A percentile compares a stretch with the other conserved stretches of the same genome.
phyloP scores from a whole-genome alignment of 2,888 invertebrate species.

The Nomada fabriciana region DNA sequence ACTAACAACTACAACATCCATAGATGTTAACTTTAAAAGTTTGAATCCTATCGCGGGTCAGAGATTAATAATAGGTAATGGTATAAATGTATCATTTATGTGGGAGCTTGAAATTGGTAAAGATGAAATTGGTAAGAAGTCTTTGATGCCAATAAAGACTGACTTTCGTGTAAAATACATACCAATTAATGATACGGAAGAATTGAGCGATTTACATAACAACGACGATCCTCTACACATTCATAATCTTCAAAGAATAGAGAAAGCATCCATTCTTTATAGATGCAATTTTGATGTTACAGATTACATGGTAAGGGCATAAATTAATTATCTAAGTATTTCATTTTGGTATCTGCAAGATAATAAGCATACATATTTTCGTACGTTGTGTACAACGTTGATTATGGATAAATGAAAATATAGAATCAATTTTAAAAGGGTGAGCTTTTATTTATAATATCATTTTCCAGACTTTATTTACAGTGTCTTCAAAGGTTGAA shows the following conservation, averaged over 20 bases:
- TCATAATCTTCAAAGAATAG: slow-evolving; percentile 85
- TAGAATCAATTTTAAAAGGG: slow-evolving; percentile 34
- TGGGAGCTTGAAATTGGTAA: slow-evolving; percentile 88
- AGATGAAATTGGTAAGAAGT: slow-evolving; percentile 75
- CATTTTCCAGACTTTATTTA: slow-evolving; percentile 90
- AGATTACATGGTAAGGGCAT: slow-evolving; percentile 89
- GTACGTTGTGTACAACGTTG: slow-evolving; percentile 15
- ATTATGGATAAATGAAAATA: slow-evolving; percentile 25
- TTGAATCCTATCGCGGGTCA: slow-evolving; percentile 88
- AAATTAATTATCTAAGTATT: slow-evolving; percentile 31
- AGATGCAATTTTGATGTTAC: slow-evolving; percentile 91
- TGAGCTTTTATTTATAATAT: slow-evolving; percentile 57
- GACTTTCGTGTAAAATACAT: slow-evolving; percentile 88
- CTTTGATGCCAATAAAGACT: slow-evolving; percentile 86
- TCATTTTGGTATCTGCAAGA: slow-evolving; percentile 7
- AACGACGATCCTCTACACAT: slow-evolving; percentile 82
- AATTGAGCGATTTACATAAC: slow-evolving; percentile 70
- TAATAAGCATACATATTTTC: background rate
- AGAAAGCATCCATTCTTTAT: slow-evolving; percentile 81
- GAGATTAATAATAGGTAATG: slow-evolving; percentile 89
- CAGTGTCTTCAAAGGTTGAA: slow-evolving; percentile 91
- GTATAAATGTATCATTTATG: slow-evolving; percentile 92
- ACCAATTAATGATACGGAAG: slow-evolving; percentile 79
- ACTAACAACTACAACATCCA: slow-evolving; percentile 86
- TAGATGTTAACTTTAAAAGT: slow-evolving; percentile 87